Evolutionary conservation across 2,797 vertebrate genomes (phyloP).

Genomic region (Hypotaenidia philippensis): DNA sequence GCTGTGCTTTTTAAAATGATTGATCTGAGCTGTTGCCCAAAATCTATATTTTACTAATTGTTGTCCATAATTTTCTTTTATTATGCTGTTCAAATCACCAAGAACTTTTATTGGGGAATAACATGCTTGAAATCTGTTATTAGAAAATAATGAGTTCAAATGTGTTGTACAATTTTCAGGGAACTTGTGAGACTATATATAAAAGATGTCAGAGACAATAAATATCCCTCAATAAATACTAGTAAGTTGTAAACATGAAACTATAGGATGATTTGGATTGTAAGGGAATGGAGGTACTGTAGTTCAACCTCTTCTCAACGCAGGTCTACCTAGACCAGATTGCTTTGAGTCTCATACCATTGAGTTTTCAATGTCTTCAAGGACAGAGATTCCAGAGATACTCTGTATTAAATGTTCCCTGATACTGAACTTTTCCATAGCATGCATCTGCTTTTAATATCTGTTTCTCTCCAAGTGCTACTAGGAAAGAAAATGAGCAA

Average conservation of each 20-base stretch:
- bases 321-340: neutral
- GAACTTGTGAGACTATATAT: neutral
- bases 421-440: neutral
- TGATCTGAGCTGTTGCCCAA: neutral
- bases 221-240: neutral
- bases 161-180: neutral
- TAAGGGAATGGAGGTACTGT: neutral
- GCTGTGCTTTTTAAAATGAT: neutral
- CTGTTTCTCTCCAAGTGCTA: neutral
- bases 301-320: neutral
- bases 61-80: neutral
- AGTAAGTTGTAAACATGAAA: neutral
- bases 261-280: neutral
- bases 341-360: neutral
- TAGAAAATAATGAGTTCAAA: neutral
- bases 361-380: neutral
- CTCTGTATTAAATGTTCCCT: neutral
- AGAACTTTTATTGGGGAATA: neutral
- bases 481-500: neutral
- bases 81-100: neutral
- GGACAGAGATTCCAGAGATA: neutral
- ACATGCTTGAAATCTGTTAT: neutral
- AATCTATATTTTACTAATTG: neutral
- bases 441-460: neutral
- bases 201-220: neutral